These are phyloP conservation scores for Etheostoma cragini DNA, from an alignment of 2,113 vertebrate species.

Conservation along the genomic window DNA sequence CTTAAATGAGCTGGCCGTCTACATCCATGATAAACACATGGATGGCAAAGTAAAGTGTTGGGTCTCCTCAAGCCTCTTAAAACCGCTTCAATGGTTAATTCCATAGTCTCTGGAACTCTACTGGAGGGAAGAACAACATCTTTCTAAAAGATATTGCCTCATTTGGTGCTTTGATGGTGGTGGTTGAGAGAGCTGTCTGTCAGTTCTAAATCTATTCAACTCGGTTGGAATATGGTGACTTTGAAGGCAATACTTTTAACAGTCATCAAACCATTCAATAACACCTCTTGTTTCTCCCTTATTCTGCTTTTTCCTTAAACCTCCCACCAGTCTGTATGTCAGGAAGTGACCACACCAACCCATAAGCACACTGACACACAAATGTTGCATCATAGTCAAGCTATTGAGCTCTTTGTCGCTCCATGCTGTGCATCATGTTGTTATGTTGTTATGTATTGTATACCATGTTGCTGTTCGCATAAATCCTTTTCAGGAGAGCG, in stretches of 20 bases:
- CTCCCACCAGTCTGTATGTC: neutral
- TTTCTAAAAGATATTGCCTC: neutral
- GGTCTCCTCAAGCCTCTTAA: neutral
- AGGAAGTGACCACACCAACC: constrained; percentile 21
- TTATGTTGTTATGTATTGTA: too few species aligned
- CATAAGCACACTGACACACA: constrained; percentile 19
- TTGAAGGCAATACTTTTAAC: neutral
- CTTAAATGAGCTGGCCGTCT: neutral
- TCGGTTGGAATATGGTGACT: neutral
- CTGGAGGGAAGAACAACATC: neutral
- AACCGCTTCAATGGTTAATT: neutral
- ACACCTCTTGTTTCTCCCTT: neutral
- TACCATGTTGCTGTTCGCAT: too few species aligned
- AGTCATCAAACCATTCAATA: neutral
- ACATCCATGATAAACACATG: neutral
- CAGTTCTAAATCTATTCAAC: neutral
- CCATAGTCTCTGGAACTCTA: neutral
- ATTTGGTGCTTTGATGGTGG: neutral
- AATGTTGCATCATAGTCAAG: constrained; percentile 18
- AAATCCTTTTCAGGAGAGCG: too few species aligned
- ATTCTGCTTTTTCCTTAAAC: neutral
- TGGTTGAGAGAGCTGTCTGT: neutral
- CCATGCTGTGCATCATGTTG: too few species aligned
- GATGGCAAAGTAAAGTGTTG: neutral
- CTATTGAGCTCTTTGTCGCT: constrained; percentile 15